Evolutionary conservation across 2,797 vertebrate species (phyloP), one percentile per base, ranked within the genome.

Genomic region (Brachymystax lenok): DNA sequence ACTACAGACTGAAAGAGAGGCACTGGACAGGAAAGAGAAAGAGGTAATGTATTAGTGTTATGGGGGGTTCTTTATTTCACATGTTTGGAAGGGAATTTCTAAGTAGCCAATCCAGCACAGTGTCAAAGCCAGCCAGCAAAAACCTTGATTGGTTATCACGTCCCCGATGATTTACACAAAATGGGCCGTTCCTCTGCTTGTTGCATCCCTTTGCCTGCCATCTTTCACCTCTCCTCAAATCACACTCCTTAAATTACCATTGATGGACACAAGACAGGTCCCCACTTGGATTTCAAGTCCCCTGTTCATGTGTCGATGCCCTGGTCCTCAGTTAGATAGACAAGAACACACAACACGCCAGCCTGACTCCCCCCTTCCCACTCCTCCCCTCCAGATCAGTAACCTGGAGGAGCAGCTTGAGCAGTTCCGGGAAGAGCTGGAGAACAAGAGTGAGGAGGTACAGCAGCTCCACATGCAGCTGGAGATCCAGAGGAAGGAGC

Each of bases 381-480:
- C 66, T 28, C 52, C 12, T 73, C 16, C 66, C 2, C 0, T 74
- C 70, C 79, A 99, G 98, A 97, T 99, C 67, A 93, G 94, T 0
- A 97, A 99, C 86, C 95, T 99, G 87, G 98, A 99, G 88, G 98
- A 99, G 83, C 98, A 99, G 80, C 90, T 99, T 86, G 98, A 99
- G 79, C 98, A 99, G 85, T 99, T 99, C 89, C 94, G 95, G 80
- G 98, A 99, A 85, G 98, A 99, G 88, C 92, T 99, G 87, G 97
- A 99, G 93, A 99, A 99, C 85, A 99, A 99, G 92, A 97, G 96
- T n/a, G 98, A 99, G 89, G 98, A 99, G 94, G 95, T 97, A 81
- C 97, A 99, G 85, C 98, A 98, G 80, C 92, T 99, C 66, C 96
- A 98, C 64, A 99, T 99, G 98, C 98, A 99, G 86, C 91, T 99